Evolutionary conservation across 2,797 vertebrate genomes (phyloP), one percentile per base, ranked within the genome.

Genomic region (Coregonus suidteri): DNA sequence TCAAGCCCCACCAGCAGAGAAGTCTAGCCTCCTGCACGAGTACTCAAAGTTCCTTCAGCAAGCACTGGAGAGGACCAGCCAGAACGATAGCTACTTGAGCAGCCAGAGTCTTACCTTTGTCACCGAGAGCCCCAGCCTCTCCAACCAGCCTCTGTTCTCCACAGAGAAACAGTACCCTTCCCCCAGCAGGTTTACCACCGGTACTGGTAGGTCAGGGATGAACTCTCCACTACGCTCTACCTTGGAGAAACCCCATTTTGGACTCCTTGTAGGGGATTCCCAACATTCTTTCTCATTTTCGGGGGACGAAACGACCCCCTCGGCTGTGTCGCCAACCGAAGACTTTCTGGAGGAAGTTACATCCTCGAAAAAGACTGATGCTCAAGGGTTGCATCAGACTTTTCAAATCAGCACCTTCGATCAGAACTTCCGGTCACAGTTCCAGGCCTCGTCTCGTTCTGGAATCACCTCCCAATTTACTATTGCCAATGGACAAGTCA

Each of bases 1-100:
- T 78, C 97, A 96, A 86, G 91, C 95, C 71, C 96, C 96, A 80
- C 95, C 97, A 3, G 94, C 96, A 0, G 98, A 99, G 93, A 99
- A 99, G 94, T 96, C 97, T 93, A 98, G 95, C 88, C 98, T 99
- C 94, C 87, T 99, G 89, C 98, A 99, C 79, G 98, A 99, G 81
- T 99, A 99, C 90, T 99, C 97, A 16, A 99, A 99, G 91, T 99
- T 98, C 89, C 94, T 99, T 80, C 98, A 99, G 83, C 98, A 99
- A 94, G 98, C 98, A 16, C 93, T 99, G 93, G 98, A 99, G 93
- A 95, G 98, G 94, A 99, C 98, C 93, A 99, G 98, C 94, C 98
- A 99, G 95, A 99, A 99, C 76, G 98, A 99, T 94, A 97, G 96
- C 93, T 99, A 98, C 95, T 95, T 99, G 91, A 99, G 96, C 90